These are phyloP conservation scores for Gambusia affinis DNA, from an alignment of 2,113 vertebrate species.

Conservation along the genomic window DNA sequence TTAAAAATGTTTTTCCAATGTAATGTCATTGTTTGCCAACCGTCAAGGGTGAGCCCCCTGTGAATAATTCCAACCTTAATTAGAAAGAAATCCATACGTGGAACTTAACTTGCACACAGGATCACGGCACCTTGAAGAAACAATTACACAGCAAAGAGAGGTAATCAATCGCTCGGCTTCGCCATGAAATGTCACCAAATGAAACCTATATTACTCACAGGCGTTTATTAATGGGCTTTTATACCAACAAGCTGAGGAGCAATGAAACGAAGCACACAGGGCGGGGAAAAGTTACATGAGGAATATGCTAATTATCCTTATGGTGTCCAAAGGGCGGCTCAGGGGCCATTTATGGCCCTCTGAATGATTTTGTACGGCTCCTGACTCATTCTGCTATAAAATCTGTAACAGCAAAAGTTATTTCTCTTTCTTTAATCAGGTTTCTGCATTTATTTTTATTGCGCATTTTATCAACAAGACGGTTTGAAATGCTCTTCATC, in stretches of 20 bases:
- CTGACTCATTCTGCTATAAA: no score
- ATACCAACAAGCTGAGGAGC: conserved; percentile 29
- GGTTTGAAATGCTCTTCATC: no score
- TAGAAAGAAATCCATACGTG: conserved; percentile 76
- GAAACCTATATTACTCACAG: conserved; percentile 56
- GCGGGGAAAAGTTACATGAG: neutral
- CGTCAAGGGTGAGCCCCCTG: conserved; percentile 70
- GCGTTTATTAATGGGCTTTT: conserved; percentile 54
- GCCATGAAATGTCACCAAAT: conserved; percentile 72
- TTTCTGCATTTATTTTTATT: no score
- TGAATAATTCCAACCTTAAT: conserved; percentile 78
- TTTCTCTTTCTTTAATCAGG: no score
- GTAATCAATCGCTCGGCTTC: conserved; percentile 67
- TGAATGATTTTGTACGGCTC: no score
- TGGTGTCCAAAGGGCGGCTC: no score
- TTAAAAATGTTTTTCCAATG: conserved; percentile 80
- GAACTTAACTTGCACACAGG: conserved; percentile 63
- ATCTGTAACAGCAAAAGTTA: no score
- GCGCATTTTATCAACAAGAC: no score
- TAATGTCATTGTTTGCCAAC: conserved; percentile 80
- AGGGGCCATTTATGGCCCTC: no score
- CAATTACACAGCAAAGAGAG: conserved; percentile 75
- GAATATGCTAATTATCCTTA: neutral
- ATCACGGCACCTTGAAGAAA: conserved; percentile 73
- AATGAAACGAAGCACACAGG: conserved; percentile 17